phyloP scores from a whole-genome alignment of 2,113 vertebrate species.

The Pipa parva region DNA sequence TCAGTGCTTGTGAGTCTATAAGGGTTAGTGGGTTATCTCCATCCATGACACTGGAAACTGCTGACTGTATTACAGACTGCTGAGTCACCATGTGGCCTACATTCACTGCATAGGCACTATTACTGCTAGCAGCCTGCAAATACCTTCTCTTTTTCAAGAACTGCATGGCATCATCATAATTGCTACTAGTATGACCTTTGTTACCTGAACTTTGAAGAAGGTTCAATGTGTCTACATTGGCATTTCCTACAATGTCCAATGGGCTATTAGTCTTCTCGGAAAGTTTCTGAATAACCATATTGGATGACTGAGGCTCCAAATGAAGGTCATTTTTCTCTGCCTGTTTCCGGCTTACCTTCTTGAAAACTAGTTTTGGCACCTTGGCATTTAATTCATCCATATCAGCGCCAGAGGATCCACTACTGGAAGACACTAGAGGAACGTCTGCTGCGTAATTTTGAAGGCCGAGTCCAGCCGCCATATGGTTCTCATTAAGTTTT shows the following conservation, averaged over 20 bases:
- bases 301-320: slow-evolving; percentile 68
- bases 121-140: slow-evolving; percentile 83
- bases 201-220: slow-evolving; percentile 79
- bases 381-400: slow-evolving; percentile 78
- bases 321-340: slow-evolving; percentile 81
- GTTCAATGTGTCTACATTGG: slow-evolving; percentile 74
- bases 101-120: slow-evolving; percentile 81
- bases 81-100: slow-evolving; percentile 87
- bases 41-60: slow-evolving; percentile 80
- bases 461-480: slow-evolving; percentile 69
- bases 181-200: slow-evolving; percentile 85
- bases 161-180: slow-evolving; percentile 98
- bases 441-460: slow-evolving; percentile 85
- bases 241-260: slow-evolving; percentile 70
- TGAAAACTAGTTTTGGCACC: slow-evolving; percentile 86
- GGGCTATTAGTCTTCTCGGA: slow-evolving; percentile 75
- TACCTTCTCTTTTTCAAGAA: slow-evolving; percentile 98
- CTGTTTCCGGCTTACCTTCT: slow-evolving; percentile 83
- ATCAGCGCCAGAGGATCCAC: slow-evolving; percentile 69
- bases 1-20: slow-evolving; percentile 84
- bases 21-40: slow-evolving; percentile 84
- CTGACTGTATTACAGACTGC: slow-evolving; percentile 87
- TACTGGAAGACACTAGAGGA: slow-evolving; percentile 74
- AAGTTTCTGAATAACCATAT: slow-evolving; percentile 78
- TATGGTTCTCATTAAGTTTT: slow-evolving; percentile 71